These are phyloP conservation scores for Istiophorus platypterus DNA, from an alignment of 2,113 vertebrate genomes.

Conservation along the genomic window DNA sequence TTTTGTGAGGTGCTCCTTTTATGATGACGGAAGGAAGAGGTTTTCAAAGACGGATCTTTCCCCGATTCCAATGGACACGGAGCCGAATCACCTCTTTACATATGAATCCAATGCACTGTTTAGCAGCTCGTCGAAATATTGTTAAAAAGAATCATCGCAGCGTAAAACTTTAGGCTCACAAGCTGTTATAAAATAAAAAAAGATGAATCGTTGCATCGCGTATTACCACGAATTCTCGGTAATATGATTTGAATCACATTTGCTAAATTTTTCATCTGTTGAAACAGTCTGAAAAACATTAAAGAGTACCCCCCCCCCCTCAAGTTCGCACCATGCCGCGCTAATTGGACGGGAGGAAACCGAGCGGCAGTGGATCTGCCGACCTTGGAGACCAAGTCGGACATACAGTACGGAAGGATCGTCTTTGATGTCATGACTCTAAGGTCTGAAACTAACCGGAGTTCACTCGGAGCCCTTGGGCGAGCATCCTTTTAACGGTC, in stretches of 20 bases:
- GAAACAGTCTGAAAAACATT: neutral
- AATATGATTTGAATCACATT: slow-evolving; percentile 9
- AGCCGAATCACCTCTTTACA: neutral
- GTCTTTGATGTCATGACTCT: slow-evolving; percentile 53
- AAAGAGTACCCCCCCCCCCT: neutral
- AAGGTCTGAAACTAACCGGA: slow-evolving; percentile 37
- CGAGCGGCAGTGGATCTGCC: slow-evolving; percentile 15
- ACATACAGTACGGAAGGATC: slow-evolving; percentile 12
- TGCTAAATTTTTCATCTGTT: neutral
- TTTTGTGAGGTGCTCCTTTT: slow-evolving; percentile 23
- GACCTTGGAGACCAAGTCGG: slow-evolving; percentile 44
- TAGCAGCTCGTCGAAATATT: neutral
- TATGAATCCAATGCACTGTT: neutral
- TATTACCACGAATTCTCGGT: neutral
- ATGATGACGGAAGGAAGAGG: neutral
- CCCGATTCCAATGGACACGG: neutral
- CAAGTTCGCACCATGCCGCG: neutral
- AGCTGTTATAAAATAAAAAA: neutral
- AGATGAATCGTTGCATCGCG: neutral
- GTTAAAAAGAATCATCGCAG: neutral
- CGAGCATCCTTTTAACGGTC: slow-evolving; percentile 14
- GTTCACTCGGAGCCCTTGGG: slow-evolving; percentile 39
- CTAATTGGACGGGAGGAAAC: slow-evolving; percentile 49
- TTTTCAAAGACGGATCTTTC: neutral
- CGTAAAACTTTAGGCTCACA: neutral